These are phyloP conservation scores for Nymphalis c-album DNA, from an alignment of 2,888 invertebrate species.

Conservation along the genomic window DNA sequence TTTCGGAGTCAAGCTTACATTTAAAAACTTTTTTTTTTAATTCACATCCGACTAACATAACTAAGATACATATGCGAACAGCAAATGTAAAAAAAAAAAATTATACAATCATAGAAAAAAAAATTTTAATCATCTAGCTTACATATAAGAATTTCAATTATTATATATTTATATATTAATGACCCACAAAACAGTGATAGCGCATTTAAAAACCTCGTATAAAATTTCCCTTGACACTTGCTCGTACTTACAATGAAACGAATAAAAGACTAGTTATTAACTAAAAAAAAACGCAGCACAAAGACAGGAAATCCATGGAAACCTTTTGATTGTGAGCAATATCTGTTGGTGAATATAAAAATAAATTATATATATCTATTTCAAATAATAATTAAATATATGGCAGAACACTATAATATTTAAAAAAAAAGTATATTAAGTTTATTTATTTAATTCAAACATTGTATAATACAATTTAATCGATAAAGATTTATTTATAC, in stretches of 20 bases:
- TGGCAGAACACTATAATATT: too few relatives aligned
- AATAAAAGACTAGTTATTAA: constrained; percentile 51
- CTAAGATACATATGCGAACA: background rate
- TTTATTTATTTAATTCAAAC: too few relatives aligned
- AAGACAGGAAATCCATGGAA: constrained; percentile 60
- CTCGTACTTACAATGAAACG: constrained; percentile 75
- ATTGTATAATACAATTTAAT: too few relatives aligned
- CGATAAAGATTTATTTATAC: too few relatives aligned
- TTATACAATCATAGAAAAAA: background rate
- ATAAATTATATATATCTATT: too few relatives aligned
- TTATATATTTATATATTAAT: constrained; percentile 13
- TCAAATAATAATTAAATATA: too few relatives aligned
- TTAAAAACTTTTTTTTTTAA: constrained; percentile 16
- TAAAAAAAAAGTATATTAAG: too few relatives aligned
- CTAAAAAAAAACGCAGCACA: constrained; percentile 67
- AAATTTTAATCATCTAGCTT: constrained; percentile 10
- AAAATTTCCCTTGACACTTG: constrained; percentile 74
- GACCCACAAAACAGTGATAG: constrained; percentile 65
- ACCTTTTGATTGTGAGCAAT: constrained; percentile 44
- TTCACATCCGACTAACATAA: background rate
- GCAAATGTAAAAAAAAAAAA: constrained; percentile 4
- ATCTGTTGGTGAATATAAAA: constrained; percentile 46
- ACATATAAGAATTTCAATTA: constrained; percentile 23
- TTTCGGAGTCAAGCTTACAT: constrained; percentile 38
- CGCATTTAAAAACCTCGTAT: constrained; percentile 24